These are phyloP conservation scores for human (Homo sapiens) DNA, from an alignment of 2,113 vertebrate genomes.

Conservation along the genomic window GRCh38 chr9:70135001-70135500, in stretches of 20 bases:
- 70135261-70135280: background rate
- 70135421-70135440: background rate
- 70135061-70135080: background rate
- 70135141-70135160: background rate
- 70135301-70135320: background rate
- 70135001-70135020: background rate
- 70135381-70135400: background rate
- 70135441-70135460: background rate
- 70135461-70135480: constrained; percentile 25
- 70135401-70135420: background rate
- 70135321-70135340: background rate
- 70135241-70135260: background rate
- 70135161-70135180: background rate
- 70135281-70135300: background rate
- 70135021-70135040: background rate
- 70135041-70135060: background rate
- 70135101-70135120: constrained; percentile 38
- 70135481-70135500: background rate
- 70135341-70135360: background rate
- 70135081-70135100: constrained; percentile 13
- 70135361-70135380: background rate
- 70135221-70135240: background rate
- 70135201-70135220: background rate
- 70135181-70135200: background rate
- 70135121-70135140: constrained; percentile 39